phyloP scores from a whole-genome alignment of 2,888 invertebrate genomes.

The Euproctis similis region DNA sequence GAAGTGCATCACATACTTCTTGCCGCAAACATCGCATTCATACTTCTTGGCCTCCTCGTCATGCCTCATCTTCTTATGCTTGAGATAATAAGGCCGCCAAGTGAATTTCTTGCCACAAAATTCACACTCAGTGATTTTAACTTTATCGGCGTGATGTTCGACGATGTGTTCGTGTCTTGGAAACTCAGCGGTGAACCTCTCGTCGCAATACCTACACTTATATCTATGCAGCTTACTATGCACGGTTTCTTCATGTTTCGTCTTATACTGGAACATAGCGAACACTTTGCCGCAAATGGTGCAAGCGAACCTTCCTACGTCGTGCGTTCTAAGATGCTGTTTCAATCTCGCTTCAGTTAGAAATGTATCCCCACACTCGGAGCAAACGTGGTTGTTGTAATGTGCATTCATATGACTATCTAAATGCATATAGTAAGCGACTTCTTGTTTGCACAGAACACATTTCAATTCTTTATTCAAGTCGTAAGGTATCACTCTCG shows the following conservation, averaged over 20 bases:
- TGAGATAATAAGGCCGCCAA: constrained; percentile 51
- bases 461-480: constrained; percentile 10
- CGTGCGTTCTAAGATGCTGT: constrained; percentile 55
- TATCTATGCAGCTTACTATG: constrained; percentile 8
- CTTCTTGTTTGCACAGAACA: constrained; percentile 26
- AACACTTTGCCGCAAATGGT: constrained; percentile 51
- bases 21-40: constrained; percentile 30
- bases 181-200: constrained; percentile 28
- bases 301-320: constrained; percentile 29
- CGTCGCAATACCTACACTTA: constrained; percentile 41
- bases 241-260: constrained; percentile 30
- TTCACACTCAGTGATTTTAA: constrained; percentile 39
- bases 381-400: constrained; percentile 47
- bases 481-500: constrained; percentile 37
- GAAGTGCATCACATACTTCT: constrained; percentile 7
- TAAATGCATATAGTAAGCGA: constrained; percentile 30
- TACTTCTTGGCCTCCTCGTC: constrained; percentile 18
- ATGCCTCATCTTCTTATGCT: constrained; percentile 52
- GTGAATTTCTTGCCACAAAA: constrained; percentile 53
- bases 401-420: constrained; percentile 55
- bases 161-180: constrained; percentile 35
- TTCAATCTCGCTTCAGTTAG: constrained; percentile 29
- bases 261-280: constrained; percentile 34
- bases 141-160: constrained; percentile 33
- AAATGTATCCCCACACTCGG: constrained; percentile 46